Evolutionary conservation across 2,113 vertebrate genomes (phyloP).

Genomic region (Nanorana parkeri): DNA sequence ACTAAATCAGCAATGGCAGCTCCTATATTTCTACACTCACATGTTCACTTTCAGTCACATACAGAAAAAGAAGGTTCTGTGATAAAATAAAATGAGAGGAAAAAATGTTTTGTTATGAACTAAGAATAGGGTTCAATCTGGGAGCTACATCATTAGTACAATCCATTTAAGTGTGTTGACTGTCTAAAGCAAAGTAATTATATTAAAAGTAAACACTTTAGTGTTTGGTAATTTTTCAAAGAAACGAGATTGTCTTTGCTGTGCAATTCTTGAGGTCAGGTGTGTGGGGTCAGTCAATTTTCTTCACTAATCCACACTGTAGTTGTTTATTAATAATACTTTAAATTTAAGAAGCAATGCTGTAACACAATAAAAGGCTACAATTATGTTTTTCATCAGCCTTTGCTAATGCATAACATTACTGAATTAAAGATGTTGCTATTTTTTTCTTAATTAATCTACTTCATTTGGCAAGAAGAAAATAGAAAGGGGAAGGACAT

Average conservation of each 20-base stretch:
- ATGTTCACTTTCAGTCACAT: too few relatives aligned
- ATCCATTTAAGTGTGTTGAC: conserved; percentile 18
- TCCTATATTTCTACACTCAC: too few relatives aligned
- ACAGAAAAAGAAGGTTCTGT: too few relatives aligned
- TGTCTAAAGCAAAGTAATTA: conserved; percentile 1
- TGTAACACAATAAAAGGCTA: not conserved
- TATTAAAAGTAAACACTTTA: conserved; percentile 21
- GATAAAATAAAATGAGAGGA: not conserved
- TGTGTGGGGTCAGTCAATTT: not conserved
- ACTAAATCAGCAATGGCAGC: too few relatives aligned
- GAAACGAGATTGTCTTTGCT: conserved; percentile 5
- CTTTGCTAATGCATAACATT: too few relatives aligned
- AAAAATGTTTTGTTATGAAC: not conserved
- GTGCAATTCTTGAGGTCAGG: conserved; percentile 2
- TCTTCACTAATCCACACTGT: not conserved
- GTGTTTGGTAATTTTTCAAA: conserved; percentile 15
- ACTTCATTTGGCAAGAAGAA: too few relatives aligned
- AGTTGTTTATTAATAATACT: not conserved
- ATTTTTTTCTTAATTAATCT: too few relatives aligned
- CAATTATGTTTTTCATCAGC: too few relatives aligned
- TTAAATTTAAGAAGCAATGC: not conserved
- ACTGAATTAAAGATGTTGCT: too few relatives aligned
- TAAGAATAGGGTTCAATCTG: not conserved
- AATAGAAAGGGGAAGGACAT: too few relatives aligned
- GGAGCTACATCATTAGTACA: not conserved